Base-by-base conservation (phyloP, 2,888 invertebrate species). In the Prosapia bicincta region DNA sequence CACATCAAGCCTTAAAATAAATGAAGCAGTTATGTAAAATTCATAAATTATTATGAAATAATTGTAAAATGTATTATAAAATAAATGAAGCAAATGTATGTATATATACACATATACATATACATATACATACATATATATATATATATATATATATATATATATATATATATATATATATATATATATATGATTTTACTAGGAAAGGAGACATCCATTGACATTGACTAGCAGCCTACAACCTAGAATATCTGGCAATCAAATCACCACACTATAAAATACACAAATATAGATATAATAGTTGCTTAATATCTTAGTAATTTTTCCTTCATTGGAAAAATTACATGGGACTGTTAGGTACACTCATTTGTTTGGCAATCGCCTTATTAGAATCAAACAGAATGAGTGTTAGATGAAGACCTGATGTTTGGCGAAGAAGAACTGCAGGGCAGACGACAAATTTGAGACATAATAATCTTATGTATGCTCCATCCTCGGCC, bases 391-490 rank as follows among this genome's bases (percentile, higher is more conserved):
- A 23, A 26, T 78, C 78, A 78, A 26, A 78, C 78, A 38, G 78
- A 78, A 65, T 78, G 78, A 6, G 73, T 66, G 9, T 68, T 54
- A 28, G 69, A 65, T 6, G 73, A 23, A 9, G 70, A 70, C 20
- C 69, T 66, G 15, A 54, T 69, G 6, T 30, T 70, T 7, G 32
- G n/a, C 2, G 71, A 66, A 23, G 76, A 66, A 24, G 69, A 70
- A 70, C 79, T 79, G 75, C 80, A 80, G 15, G 80, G 80, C 65
- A 80, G 75, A 23, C 80, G 78, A 76, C 80, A 80, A 24, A 80
- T 32, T 43, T 77, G 78, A 24, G 79, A 79, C 78, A 80, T 77
- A 66, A 79, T 74, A n/a, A 79, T 76, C 71, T 80, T 80, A 67
- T 80, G 80, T n/a, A 79, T 69, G 9, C 79, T 78, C 71, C 80